Evolutionary conservation across 2,888 invertebrate species (phyloP).

Genomic region (Heliconius aoede): DNA sequence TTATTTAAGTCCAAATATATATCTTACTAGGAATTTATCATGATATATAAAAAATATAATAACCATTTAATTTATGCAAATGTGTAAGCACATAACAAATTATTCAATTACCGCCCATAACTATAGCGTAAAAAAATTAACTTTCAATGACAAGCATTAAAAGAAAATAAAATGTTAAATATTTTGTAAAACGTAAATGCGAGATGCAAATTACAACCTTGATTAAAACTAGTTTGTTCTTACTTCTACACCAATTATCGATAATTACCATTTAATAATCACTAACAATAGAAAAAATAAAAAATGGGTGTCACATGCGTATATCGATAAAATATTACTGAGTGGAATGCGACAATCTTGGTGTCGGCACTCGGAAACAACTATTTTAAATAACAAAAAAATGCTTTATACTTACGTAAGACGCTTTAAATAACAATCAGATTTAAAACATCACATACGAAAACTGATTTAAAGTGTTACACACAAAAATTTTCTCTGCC

Average conservation of each 20-base stretch:
- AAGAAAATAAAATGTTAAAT: conserved; percentile 2
- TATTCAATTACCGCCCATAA: background rate
- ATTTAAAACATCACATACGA: conserved; percentile 71
- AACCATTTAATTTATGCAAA: background rate
- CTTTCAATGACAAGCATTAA: conserved; percentile 29
- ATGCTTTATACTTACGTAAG: conserved; percentile 77
- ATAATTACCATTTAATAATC: conserved; percentile 44
- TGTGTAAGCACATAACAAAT: background rate
- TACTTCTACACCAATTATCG: conserved; percentile 43
- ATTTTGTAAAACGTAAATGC: conserved; percentile 7
- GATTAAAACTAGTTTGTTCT: conserved; percentile 46
- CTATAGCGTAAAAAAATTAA: background rate
- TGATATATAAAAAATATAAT: background rate
- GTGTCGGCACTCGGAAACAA: conserved; percentile 37
- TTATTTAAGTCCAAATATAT: background rate
- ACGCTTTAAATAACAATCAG: conserved; percentile 72
- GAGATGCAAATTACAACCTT: conserved; percentile 42
- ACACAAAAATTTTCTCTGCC: conserved; percentile 53
- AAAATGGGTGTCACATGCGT: conserved; percentile 40
- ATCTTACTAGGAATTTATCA: background rate
- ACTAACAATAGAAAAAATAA: conserved; percentile 29
- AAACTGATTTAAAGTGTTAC: conserved; percentile 63
- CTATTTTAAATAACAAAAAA: conserved; percentile 67
- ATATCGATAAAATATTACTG: conserved; percentile 38
- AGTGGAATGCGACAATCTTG: conserved; percentile 25